Evolutionary conservation across 2,797 vertebrate genomes (phyloP), one percentile per base, ranked within the genome.

Genomic region (Erithacus rubecula): DNA sequence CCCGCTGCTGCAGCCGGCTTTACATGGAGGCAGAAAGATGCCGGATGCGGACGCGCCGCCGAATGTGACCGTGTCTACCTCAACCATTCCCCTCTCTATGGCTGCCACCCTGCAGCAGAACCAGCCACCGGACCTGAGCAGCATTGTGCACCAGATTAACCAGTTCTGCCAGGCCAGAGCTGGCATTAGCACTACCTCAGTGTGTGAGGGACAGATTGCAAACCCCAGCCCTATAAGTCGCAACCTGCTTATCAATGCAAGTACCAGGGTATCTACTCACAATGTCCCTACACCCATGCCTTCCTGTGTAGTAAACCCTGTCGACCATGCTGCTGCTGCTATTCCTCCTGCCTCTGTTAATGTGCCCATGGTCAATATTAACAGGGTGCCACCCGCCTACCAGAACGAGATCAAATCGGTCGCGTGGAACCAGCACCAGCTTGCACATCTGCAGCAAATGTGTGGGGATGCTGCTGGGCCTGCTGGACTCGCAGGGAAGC

Each of bases 1-100:
- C 15, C 97, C 98, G n/a, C 97, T 98, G 97, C 96, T 98, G 95
- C 97, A 97, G 85, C 93, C 95, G 6, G 98, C 98, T 97, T 98
- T 98, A 95, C 98, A 98, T 80, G 98, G 98, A 96, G 97, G 98
- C 97, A 98, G 99, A 95, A 99, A 99, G 98, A 98, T 99, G 98
- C 98, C 98, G 37, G 99, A 99, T 82, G 98, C 98, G 89, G 99
- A 99, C 27, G 99, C 98, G 60, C 99, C 99, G 94, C 99, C 99
- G 94, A 99, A 99, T 97, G 99, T 99, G 98, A 99, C 99, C 95
- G 99, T 99, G 98, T 99, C 99, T 99, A 99, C 99, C 99, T 99
- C 99, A 99, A 99, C 99, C 98, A 99, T 99, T 98, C 99, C 99
- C 90, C 99, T 99, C 96, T 99, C 99, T 89, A 99, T 99, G 99